Evolutionary conservation across 2,888 invertebrate species (phyloP).

Genomic region (Anthophora plumipes): DNA sequence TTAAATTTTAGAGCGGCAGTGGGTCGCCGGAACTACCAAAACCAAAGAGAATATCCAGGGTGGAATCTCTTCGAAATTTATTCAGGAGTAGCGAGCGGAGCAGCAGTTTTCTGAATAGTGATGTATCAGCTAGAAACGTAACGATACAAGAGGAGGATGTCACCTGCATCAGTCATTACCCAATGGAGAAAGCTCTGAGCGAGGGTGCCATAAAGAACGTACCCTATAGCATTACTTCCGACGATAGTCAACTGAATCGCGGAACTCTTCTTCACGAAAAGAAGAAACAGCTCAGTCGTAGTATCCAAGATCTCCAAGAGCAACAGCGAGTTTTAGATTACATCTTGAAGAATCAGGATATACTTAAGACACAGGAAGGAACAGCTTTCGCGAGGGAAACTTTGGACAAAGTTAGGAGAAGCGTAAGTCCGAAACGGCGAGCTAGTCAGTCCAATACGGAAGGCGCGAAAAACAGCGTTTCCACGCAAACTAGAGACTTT

Average conservation of each 20-base stretch:
- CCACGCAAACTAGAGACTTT: conserved; percentile 51
- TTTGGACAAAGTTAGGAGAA: conserved; percentile 60
- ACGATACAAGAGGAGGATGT: conserved; percentile 77
- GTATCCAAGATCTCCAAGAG: conserved; percentile 82
- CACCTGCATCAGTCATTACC: conserved; percentile 67
- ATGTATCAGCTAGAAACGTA: conserved; percentile 66
- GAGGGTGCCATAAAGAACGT: conserved; percentile 77
- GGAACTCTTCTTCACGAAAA: conserved; percentile 62
- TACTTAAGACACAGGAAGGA: conserved; percentile 74
- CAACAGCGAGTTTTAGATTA: conserved; percentile 80
- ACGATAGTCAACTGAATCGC: conserved; percentile 61
- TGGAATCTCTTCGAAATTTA: conserved; percentile 86
- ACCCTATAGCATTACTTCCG: conserved; percentile 52
- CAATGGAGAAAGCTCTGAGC: conserved; percentile 81
- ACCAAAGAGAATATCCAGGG: conserved; percentile 85
- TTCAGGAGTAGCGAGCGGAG: conserved; percentile 82
- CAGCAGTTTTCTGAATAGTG: conserved; percentile 65
- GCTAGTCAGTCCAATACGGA: conserved; percentile 45
- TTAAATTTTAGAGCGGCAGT: conserved; percentile 36
- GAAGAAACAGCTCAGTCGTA: conserved; percentile 76
- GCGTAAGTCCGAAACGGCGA: conserved; percentile 40
- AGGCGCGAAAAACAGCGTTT: conserved; percentile 40
- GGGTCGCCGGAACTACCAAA: conserved; percentile 66
- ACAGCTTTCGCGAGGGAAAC: conserved; percentile 70
- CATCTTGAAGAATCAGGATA: conserved; percentile 76